Conservation (phyloP, 2,113 vertebrate genomes). For the Paraplagusia blochii region DNA sequence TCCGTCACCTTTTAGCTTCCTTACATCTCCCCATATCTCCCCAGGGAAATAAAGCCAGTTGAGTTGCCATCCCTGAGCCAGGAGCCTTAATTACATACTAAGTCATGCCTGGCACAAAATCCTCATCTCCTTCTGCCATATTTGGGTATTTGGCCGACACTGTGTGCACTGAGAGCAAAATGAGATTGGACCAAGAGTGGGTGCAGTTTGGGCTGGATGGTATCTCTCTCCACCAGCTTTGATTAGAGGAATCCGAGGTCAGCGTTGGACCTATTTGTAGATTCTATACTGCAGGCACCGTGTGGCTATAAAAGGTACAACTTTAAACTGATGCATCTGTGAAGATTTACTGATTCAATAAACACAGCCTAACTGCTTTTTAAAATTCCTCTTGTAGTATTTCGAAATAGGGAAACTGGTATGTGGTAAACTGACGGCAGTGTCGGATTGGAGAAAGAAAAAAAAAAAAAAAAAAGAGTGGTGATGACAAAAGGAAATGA, state of each 20-base stretch:
- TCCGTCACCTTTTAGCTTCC: slow-evolving; percentile 66
- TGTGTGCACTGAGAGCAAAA: slow-evolving; percentile 55
- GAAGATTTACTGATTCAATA: slow-evolving; percentile 71
- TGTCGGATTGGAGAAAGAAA: slow-evolving; percentile 34
- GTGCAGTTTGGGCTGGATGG: slow-evolving; percentile 56
- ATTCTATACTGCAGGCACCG: slow-evolving; percentile 34
- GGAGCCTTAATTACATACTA: slow-evolving; percentile 76
- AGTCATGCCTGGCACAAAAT: slow-evolving; percentile 77
- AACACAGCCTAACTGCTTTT: slow-evolving; percentile 68
- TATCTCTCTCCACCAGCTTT: slow-evolving; percentile 56
- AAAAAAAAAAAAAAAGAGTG: slow-evolving; percentile 30
- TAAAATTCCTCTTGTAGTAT: slow-evolving; percentile 69
- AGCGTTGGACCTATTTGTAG: slow-evolving; percentile 50
- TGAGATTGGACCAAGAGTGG: slow-evolving; percentile 60
- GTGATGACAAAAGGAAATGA: slow-evolving; percentile 22
- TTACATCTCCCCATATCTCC: slow-evolving; percentile 65
- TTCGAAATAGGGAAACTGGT: slow-evolving; percentile 66
- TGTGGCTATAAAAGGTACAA: slow-evolving; percentile 35
- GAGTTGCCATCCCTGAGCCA: slow-evolving; percentile 72
- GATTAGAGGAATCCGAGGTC: slow-evolving; percentile 56
- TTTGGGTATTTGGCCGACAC: slow-evolving; percentile 72
- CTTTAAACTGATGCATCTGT: slow-evolving; percentile 66
- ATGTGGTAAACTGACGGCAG: too few species aligned
- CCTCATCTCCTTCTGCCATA: slow-evolving; percentile 72
- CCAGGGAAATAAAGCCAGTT: slow-evolving; percentile 65